Conservation (phyloP, 2,797 vertebrate genomes). For the Diceros bicornis region DNA sequence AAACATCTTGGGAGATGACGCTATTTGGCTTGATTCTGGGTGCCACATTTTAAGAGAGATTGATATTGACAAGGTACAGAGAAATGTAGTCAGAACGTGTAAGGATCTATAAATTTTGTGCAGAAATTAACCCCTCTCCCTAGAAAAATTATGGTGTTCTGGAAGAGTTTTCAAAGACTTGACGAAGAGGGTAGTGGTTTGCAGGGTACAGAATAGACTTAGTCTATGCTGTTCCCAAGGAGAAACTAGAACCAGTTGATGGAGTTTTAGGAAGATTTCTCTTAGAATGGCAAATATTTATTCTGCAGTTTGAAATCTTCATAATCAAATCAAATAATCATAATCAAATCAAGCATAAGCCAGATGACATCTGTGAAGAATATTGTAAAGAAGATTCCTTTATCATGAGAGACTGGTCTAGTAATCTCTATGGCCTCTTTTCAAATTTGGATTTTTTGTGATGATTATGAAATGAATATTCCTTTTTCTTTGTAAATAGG, state of each 20-base stretch:
- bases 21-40: neutral
- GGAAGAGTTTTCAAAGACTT: slow-evolving; percentile 38
- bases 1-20: neutral
- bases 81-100: neutral
- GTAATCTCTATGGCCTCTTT: neutral
- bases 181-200: neutral
- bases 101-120: slow-evolving; percentile 24
- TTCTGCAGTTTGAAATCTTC: slow-evolving; percentile 33
- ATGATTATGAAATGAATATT: slow-evolving; percentile 60
- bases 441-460: neutral
- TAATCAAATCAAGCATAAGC: neutral
- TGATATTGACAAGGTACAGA: neutral
- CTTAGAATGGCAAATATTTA: slow-evolving; percentile 4
- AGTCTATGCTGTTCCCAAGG: neutral
- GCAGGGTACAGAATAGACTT: neutral
- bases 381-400: slow-evolving; percentile 6
- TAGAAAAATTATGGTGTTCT: neutral
- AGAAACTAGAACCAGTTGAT: slow-evolving; percentile 10
- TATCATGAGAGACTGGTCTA: neutral
- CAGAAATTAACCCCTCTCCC: neutral
- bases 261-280: neutral
- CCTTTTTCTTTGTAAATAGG: slow-evolving; percentile 89
- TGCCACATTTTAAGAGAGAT: neutral
- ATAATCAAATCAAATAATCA: neutral
- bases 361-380: slow-evolving; percentile 17